These are phyloP conservation scores for Lymantria monacha DNA, from an alignment of 2,888 invertebrate species.

Conservation along the genomic window DNA sequence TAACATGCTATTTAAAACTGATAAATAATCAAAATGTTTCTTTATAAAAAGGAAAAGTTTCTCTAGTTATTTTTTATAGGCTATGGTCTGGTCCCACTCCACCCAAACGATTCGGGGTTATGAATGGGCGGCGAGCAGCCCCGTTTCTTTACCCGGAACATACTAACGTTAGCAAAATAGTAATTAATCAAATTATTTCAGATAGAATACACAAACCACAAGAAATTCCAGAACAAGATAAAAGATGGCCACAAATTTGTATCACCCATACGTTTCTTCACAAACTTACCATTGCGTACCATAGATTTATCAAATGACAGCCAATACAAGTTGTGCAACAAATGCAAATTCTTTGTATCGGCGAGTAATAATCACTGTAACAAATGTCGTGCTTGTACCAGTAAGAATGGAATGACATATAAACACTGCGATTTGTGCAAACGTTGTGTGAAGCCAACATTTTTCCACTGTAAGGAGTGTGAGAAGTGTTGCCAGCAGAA, in stretches of 20 bases:
- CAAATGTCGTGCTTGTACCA: conserved; percentile 68
- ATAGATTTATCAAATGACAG: conserved; percentile 76
- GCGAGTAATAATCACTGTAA: conserved; percentile 62
- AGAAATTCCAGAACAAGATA: conserved; percentile 84
- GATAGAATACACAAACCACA: conserved; percentile 91
- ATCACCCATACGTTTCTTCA: conserved; percentile 94
- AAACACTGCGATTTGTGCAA: conserved; percentile 89
- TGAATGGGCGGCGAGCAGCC: too few species aligned
- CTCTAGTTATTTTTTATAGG: too few species aligned
- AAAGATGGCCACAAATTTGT: conserved; percentile 87
- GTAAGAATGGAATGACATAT: conserved; percentile 86
- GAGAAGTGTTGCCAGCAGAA: conserved; percentile 82
- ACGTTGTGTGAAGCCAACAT: conserved; percentile 92
- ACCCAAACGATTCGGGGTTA: too few species aligned
- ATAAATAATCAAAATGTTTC: too few species aligned
- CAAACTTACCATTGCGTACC: conserved; percentile 85
- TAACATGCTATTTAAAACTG: too few species aligned
- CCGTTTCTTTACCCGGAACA: too few species aligned
- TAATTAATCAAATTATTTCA: conserved; percentile 59
- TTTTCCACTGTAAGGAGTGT: conserved; percentile 90
- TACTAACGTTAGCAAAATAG: background rate
- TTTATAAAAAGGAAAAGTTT: too few species aligned
- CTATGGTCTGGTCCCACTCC: too few species aligned
- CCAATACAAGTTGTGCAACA: conserved; percentile 88
- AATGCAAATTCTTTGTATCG: conserved; percentile 86